Evolutionary conservation across 1,140 invertebrate species (phyloP), one percentile per base, ranked within the genome.

Genomic region (Listronotus oregonensis): DNA sequence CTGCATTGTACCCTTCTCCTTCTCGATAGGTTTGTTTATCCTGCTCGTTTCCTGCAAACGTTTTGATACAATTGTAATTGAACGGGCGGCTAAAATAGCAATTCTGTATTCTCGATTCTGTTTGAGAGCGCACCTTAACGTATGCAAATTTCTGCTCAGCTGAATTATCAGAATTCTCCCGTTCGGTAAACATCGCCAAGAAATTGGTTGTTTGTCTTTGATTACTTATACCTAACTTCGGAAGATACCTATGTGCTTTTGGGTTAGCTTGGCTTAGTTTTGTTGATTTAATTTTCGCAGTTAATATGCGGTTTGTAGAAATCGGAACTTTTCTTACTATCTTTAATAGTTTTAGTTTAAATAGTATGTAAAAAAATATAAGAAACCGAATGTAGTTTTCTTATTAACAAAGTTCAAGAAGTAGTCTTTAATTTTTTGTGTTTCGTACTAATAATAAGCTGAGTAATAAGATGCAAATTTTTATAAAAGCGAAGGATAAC

Each of bases 31-130:
- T 64, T 64, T 64, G 39, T 64, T 64, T 64, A 50, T 46, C 52
- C 11, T 64, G 34, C 61, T 21, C 31, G 61, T 5, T 5, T 10
- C 17, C 44, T 50, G 57, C 43, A 57, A 55, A 44, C 52, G 54
- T 64, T 64, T 64, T 64, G 61, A 64, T 64, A 64, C 61, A 64
- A 64, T 64, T 64, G 62, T 64, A 64, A 64, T 64, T 64, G 62
- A 64, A 64, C 62, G 62, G 44, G 58, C 31, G 46, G 62, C 62
- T 64, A 64, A 64, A 64, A 64, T 52, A 64, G 62, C 62, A 64
- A 64, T 64, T 64, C 54, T 52, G 61, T 46, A 64, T 50, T 57
- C 62, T 57, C 52, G 62, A 64, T 64, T 57, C 62, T 42, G 52
- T 56, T 57, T 50, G 52, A 57, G 50, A 52, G 62, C 62, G 52